Base-by-base conservation (phyloP, 2,113 vertebrate species). In the Misgurnus anguillicaudatus region DNA sequence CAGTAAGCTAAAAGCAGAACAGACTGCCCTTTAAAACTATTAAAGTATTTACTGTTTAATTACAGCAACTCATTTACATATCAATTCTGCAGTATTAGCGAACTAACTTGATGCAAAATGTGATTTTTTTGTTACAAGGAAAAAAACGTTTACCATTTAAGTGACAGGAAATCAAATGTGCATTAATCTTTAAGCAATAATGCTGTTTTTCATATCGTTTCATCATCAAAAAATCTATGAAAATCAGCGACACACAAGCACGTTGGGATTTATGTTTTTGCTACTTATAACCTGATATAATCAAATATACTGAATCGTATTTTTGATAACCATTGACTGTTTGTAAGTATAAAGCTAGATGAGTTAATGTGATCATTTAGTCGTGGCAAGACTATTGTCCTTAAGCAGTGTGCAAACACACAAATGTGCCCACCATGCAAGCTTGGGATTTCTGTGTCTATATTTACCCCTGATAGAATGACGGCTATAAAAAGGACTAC, bases 401-500 rank as follows among this genome's bases (percentile, higher is more conserved):
- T 55, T 47, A 19, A 55, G 63, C 60, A 60, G 38, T 58, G 57
- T 42, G 53, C 53, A 72, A 31, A 47, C 66, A 55, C 48, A 76
- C 47, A 53, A 58, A 66, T 69, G 64, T 38, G 42, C 53, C 67
- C 9, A 71, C 53, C 16, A 36, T 24, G 36, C 31, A 24, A 19
- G 61, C 24, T 64, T 60, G 57, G 3, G 71, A 38, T 65, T 73
- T 17, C 60, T 65, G 63, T 21, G 21, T 60, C 78, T 80, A 75
- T 75, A 80, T 74, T 76, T 39, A 70, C 65, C 45, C 70, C 51
- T 45, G 66, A 66, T 62, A 80, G 51, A 72, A 61, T 67, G 63
- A 41, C 60, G 36, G 64, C 71, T 79, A 82, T 61, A 79, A 63
- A 76, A 77, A 77, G 72, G 63, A 67, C 21, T 31, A 19, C 53